Conservation (phyloP, 2,888 invertebrate genomes). For the Lacanobia oleracea region DNA sequence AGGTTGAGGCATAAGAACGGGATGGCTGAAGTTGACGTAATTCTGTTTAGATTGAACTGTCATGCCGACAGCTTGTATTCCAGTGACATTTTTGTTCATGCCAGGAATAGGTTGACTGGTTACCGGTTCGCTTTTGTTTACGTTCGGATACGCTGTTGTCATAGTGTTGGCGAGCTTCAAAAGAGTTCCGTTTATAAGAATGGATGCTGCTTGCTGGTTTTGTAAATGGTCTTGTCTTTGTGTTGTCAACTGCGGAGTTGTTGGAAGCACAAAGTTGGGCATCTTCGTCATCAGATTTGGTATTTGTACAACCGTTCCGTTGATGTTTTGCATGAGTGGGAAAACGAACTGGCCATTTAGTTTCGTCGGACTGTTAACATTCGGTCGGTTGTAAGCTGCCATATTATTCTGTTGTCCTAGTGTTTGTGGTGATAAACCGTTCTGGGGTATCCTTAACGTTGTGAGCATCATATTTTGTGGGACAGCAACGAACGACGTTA, state of each 20-base stretch:
- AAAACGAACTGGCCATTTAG: conserved; percentile 90
- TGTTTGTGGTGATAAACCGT: conserved; percentile 82
- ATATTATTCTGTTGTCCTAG: conserved; percentile 84
- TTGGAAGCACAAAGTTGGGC: conserved; percentile 89
- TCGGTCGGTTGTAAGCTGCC: conserved; percentile 81
- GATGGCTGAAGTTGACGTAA: conserved; percentile 88
- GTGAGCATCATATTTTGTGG: conserved; percentile 91
- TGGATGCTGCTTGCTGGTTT: conserved; percentile 86
- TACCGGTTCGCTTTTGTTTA: conserved; percentile 81
- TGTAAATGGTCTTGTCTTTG: conserved; percentile 85
- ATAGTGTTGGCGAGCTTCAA: conserved; percentile 86
- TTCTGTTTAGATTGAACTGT: conserved; percentile 89
- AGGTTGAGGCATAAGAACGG: conserved; percentile 86
- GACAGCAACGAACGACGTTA: conserved; percentile 86
- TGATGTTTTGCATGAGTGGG: conserved; percentile 91
- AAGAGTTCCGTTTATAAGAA: conserved; percentile 88
- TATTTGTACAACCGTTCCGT: conserved; percentile 91
- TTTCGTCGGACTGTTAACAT: conserved; percentile 88
- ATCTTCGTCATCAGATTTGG: conserved; percentile 91
- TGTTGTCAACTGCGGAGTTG: conserved; percentile 79
- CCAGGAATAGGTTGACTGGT: conserved; percentile 83
- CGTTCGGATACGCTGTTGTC: conserved; percentile 79
- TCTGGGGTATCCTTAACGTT: conserved; percentile 90
- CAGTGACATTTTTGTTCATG: conserved; percentile 86
- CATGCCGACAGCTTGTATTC: conserved; percentile 86